phyloP scores from a whole-genome alignment of 53 echinoderm and acorn worm genomes.

The Astropecten irregularis region DNA sequence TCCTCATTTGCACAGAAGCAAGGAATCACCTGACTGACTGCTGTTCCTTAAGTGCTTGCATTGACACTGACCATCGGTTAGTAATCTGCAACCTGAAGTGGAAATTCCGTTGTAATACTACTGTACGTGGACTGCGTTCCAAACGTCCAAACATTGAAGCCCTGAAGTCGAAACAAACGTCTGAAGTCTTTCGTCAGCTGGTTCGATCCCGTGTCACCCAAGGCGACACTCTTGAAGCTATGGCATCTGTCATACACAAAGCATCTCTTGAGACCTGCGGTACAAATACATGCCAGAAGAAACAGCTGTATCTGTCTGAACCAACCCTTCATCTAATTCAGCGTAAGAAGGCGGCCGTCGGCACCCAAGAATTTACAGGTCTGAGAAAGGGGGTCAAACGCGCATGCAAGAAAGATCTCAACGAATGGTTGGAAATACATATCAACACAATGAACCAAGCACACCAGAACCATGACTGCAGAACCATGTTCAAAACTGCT shows the following conservation, averaged over 20 bases:
- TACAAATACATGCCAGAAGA: conserved; percentile 16
- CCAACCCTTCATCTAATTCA: not conserved
- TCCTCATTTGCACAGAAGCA: conserved; percentile 6
- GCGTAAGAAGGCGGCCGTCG: not conserved
- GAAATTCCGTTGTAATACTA: not conserved
- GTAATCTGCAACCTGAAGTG: conserved; percentile 24
- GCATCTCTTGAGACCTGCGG: conserved; percentile 22
- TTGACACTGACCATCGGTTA: conserved; percentile 28
- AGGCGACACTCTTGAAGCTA: conserved; percentile 24
- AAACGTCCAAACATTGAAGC: conserved; percentile 12
- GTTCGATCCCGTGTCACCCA: not conserved
- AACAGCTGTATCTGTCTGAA: conserved; percentile 14
- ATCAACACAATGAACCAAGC: conserved; percentile 36
- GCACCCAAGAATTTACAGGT: not conserved
- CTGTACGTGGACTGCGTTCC: not conserved
- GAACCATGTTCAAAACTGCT: conserved; percentile 5
- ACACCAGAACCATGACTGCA: conserved; percentile 8
- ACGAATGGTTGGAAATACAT: conserved; percentile 1
- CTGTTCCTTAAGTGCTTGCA: conserved; percentile 38
- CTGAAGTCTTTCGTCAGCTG: conserved; percentile 29
- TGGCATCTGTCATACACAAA: not conserved
- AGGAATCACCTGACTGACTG: conserved; percentile 23
- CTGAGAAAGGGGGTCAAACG: conserved; percentile 2
- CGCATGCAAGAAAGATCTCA: conserved; percentile 12
- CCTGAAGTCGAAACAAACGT: not conserved